Conservation (phyloP, 2,113 vertebrate species). For the Aramus guarauna region DNA sequence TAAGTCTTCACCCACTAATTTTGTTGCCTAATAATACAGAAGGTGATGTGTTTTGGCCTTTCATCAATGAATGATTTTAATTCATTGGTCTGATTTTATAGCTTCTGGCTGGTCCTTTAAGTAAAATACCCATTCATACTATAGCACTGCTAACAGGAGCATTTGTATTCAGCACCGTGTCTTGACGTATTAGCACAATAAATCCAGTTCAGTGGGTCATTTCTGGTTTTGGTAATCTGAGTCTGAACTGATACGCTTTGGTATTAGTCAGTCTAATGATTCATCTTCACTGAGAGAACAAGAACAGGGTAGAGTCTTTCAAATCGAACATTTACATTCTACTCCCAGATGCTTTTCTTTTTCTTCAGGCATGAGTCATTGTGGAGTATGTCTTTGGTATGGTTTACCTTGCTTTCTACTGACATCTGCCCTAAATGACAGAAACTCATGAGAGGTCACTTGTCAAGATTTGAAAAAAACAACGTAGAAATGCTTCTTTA, state of each 20-base stretch:
- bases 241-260: neutral
- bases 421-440: neutral
- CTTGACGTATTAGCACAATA: neutral
- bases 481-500: neutral
- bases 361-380: neutral
- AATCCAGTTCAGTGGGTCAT: neutral
- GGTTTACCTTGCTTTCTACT: neutral
- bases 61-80: neutral
- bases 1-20: neutral
- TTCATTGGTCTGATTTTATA: neutral
- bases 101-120: neutral
- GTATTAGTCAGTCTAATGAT: neutral
- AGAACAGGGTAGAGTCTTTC: neutral
- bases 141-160: accelerated
- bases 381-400: neutral
- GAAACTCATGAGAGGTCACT: neutral
- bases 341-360: neutral
- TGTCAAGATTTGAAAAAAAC: neutral
- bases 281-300: neutral
- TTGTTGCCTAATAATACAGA: neutral
- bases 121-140: neutral
- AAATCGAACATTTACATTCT: neutral
- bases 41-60: neutral
- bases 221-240: neutral
- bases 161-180: neutral